These are phyloP conservation scores for Porites lutea DNA, from an alignment of 64 coral and sea anemone genomes.

Conservation along the genomic window DNA sequence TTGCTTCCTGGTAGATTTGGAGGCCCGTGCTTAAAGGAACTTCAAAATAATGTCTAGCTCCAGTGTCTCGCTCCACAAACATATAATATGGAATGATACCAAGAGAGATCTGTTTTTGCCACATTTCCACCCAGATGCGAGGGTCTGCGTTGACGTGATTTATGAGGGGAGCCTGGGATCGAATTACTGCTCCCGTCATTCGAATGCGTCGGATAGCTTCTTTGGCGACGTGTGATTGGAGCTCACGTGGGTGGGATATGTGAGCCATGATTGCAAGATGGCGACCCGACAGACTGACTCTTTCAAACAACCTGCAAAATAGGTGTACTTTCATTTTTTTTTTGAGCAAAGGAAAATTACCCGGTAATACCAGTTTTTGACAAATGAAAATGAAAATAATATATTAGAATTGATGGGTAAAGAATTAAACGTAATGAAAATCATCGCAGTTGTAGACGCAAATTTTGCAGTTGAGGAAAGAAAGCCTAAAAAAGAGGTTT, in stretches of 20 bases:
- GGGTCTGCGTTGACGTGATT: background rate
- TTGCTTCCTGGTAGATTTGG: constrained; percentile 4
- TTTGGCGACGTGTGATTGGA: background rate
- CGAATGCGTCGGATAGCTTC: constrained; percentile 6
- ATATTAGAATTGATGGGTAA: too few relatives aligned
- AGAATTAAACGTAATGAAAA: too few relatives aligned
- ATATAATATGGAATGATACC: constrained; percentile 10
- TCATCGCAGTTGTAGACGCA: too few relatives aligned
- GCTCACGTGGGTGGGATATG: background rate
- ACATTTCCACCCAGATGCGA: background rate
- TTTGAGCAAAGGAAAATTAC: too few relatives aligned
- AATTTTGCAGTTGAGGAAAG: too few relatives aligned
- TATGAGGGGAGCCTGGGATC: background rate
- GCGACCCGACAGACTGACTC: background rate
- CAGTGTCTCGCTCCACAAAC: constrained; percentile 6
- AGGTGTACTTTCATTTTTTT: too few relatives aligned
- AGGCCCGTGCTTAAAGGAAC: background rate
- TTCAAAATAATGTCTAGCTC: constrained; percentile 9
- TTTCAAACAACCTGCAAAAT: constrained; percentile 1
- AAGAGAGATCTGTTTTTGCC: background rate
- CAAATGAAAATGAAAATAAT: too few relatives aligned
- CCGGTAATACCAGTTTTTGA: too few relatives aligned
- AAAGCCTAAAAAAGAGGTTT: too few relatives aligned
- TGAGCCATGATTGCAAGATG: constrained; percentile 15
- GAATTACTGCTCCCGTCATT: constrained; percentile 15